Evolutionary conservation across 2,113 vertebrate genomes (phyloP).

Genomic region (Hippocampus comes): DNA sequence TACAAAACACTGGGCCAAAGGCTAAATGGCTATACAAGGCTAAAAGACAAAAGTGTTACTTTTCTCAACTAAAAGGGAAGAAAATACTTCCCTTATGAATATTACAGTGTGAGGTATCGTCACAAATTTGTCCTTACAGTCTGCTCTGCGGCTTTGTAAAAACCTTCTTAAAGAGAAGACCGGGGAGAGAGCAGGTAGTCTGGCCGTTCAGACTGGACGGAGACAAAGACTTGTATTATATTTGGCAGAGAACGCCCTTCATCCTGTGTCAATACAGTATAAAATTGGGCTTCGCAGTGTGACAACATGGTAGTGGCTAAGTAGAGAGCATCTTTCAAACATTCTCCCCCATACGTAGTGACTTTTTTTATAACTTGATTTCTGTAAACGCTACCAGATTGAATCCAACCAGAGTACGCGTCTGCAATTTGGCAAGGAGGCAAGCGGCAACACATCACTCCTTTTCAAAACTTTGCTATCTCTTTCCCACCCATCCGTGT

Average conservation of each 20-base stretch:
- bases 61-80: constrained; percentile 26
- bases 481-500: constrained; percentile 53
- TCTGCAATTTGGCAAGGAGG: constrained; percentile 52
- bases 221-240: constrained; percentile 18
- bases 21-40: constrained; percentile 28
- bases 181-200: constrained; percentile 14
- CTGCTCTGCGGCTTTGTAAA: constrained; percentile 14
- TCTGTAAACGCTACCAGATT: constrained; percentile 55
- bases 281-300: constrained; percentile 33
- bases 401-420: constrained; percentile 56
- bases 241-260: constrained; percentile 42
- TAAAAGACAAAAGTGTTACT: constrained; percentile 27
- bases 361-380: constrained; percentile 39
- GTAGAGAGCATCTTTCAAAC: constrained; percentile 47
- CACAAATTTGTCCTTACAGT: constrained; percentile 8
- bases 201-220: constrained; percentile 17
- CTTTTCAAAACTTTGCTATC: constrained; percentile 72
- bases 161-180: constrained; percentile 11
- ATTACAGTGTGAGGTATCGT: background rate
- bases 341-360: constrained; percentile 23
- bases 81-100: constrained; percentile 11
- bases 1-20: constrained; percentile 22
- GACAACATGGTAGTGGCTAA: constrained; percentile 30
- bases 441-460: constrained; percentile 55
- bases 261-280: constrained; percentile 22